phyloP scores from a whole-genome alignment of 1,140 invertebrate genomes.

The Calliphora vicina region DNA sequence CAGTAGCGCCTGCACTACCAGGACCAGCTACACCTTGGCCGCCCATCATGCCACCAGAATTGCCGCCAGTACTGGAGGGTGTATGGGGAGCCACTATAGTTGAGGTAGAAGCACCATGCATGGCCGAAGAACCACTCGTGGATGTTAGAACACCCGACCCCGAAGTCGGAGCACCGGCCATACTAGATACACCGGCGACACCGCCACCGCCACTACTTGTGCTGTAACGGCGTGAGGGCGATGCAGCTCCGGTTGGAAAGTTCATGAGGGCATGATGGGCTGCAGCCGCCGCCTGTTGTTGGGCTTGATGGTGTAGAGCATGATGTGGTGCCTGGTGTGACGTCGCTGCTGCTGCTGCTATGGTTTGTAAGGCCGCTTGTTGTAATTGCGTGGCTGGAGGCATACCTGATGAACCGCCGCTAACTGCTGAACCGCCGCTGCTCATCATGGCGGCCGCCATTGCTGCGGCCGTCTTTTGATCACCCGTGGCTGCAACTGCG shows the following conservation, averaged over 20 bases:
- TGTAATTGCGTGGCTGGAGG: conserved; percentile 31
- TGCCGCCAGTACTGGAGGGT: conserved; percentile 32
- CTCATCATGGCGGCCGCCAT: conserved; percentile 36
- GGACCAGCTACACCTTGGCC: conserved; percentile 16
- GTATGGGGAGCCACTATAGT: conserved; percentile 35
- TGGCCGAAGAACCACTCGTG: background rate
- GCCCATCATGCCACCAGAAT: conserved; percentile 17
- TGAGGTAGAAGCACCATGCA: conserved; percentile 37
- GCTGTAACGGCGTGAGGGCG: conserved; percentile 52
- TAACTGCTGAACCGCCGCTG: conserved; percentile 34
- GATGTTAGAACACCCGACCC: background rate
- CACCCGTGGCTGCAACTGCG: conserved; percentile 15
- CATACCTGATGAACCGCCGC: conserved; percentile 41
- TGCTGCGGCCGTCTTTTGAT: background rate
- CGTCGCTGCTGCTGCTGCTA: conserved; percentile 37
- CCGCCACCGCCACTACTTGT: conserved; percentile 42
- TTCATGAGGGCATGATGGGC: conserved; percentile 28
- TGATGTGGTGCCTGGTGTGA: conserved; percentile 38
- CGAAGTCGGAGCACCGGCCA: background rate
- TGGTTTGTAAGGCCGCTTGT: conserved; percentile 41
- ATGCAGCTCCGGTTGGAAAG: conserved; percentile 40
- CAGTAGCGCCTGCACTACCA: conserved; percentile 26
- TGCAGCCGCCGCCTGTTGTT: background rate
- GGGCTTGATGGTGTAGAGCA: background rate
- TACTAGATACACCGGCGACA: conserved; percentile 35